A percentile compares a stretch with the other conserved stretches of the same genome.
These are phyloP conservation scores for Gymnocheta viridis DNA, from an alignment of 2,888 invertebrate genomes.

Conservation along the genomic window DNA sequence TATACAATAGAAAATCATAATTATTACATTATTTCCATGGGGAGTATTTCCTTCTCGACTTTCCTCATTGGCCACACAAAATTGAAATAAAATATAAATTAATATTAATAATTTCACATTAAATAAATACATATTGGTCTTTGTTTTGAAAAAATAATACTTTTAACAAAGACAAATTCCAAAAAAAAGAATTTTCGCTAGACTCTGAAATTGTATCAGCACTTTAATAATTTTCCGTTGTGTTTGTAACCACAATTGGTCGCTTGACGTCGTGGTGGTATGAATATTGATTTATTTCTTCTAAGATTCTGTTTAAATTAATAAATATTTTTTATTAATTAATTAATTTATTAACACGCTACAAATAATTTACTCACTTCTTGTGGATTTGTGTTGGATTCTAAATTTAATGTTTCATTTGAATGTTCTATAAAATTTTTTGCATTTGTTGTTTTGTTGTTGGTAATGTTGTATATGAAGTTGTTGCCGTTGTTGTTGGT, in stretches of 20 bases:
- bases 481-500: not conserved
- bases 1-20: not conserved
- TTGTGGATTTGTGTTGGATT: constrained; percentile 48
- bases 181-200: not conserved
- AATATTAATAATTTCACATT: constrained; percentile 38
- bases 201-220: not conserved
- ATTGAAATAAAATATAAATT: constrained; percentile 43
- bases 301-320: constrained; percentile 42
- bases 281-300: constrained; percentile 61
- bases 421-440: constrained; percentile 1
- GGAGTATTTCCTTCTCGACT: not conserved
- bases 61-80: constrained; percentile 7
- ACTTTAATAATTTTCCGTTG: constrained; percentile 60
- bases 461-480: not conserved
- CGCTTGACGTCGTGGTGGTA: constrained; percentile 53
- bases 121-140: constrained; percentile 31
- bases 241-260: constrained; percentile 63
- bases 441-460: not conserved
- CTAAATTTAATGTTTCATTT: constrained; percentile 48
- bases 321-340: not conserved
- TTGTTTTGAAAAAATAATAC: not conserved
- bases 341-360: not conserved
- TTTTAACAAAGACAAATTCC: not conserved
- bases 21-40: constrained; percentile 39
- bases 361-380: constrained; percentile 39